Conservation (phyloP, 1,140 invertebrate species). For the Megalopta genalis region DNA sequence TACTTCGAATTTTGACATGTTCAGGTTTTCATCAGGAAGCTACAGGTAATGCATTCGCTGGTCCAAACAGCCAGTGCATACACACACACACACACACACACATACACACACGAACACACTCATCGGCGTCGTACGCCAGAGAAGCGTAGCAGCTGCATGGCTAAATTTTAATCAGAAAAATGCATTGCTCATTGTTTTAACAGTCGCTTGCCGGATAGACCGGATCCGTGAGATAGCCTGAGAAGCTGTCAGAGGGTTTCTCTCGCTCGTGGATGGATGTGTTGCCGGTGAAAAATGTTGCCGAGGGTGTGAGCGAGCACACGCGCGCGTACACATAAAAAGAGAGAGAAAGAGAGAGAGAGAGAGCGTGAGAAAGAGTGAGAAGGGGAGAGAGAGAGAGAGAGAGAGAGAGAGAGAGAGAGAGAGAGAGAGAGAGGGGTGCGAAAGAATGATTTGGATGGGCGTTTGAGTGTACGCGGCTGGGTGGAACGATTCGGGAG, state of each 20-base stretch:
- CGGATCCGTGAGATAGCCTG: constrained; percentile 2
- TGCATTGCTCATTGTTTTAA: constrained; percentile 70
- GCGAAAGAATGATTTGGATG: constrained; percentile 39
- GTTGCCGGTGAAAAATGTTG: constrained; percentile 1
- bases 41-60: constrained; percentile 3
- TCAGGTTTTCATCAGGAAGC: not conserved
- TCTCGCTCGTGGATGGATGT: constrained; percentile 46
- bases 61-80: no score
- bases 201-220: constrained; percentile 43
- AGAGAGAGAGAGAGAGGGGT: not conserved
- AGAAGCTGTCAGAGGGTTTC: constrained; percentile 34
- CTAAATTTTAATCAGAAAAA: constrained; percentile 77
- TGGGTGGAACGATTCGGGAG: constrained; percentile 31
- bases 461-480: constrained; percentile 39
- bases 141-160: constrained; percentile 19
- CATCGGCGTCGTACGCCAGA: not conserved
- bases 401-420: constrained; percentile 35
- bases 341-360: constrained; percentile 36
- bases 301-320: constrained; percentile 18
- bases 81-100: no score
- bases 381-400: constrained; percentile 3
- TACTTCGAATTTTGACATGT: not conserved
- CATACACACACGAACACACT: no score
- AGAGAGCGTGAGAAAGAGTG: constrained; percentile 6
- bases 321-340: not conserved